Evolutionary conservation across 2,113 vertebrate species (phyloP), one percentile per base, ranked within the genome.

Genomic region (Anas platyrhynchos): DNA sequence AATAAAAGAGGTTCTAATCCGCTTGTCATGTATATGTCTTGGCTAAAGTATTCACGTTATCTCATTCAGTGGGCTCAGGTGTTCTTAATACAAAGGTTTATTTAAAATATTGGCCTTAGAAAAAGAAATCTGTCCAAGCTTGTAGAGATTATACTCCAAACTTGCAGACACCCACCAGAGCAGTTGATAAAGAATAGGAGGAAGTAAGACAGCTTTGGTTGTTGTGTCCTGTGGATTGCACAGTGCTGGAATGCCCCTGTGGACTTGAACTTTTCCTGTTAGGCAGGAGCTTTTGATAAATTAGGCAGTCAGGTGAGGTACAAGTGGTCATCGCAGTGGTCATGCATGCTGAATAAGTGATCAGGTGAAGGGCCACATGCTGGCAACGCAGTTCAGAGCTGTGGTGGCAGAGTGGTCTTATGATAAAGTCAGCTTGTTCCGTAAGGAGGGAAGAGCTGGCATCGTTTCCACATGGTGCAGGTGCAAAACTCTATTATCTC

Each of bases 391-490:
- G 29, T 79, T 91, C 32, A 56, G 12, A 91, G 48, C 62, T 74
- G 46, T 65, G 10, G 16, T 92, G 34, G 75, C 61, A 72, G 68
- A 59, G 52, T 67, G 74, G 56, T 29, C 41, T 32, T 80, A 10
- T 8, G 8, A 16, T 73, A 27, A 79, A 85, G 44, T 26, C 0
- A 1, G n/a, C 38, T 13, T 17, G 17, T 68, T 86, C 79, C 32
- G 0, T 89, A 48, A 44, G 41, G 32, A 84, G 14, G 44, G 36
- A 66, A 74, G 18, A 86, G 16, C 59, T 86, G 36, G 65, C 1
- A 0, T 41, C 0, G 0, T 71, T 90, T 68, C 27, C 0, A 0
- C 41, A 44, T 8, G 22, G 31, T 58, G 18, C 21, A 76, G 43
- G 48, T 72, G 26, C 6, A 12, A 5, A 4, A 14, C 29, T 73